These are phyloP conservation scores for Trogon melanurus DNA, from an alignment of 2,113 vertebrate species.

Conservation along the genomic window DNA sequence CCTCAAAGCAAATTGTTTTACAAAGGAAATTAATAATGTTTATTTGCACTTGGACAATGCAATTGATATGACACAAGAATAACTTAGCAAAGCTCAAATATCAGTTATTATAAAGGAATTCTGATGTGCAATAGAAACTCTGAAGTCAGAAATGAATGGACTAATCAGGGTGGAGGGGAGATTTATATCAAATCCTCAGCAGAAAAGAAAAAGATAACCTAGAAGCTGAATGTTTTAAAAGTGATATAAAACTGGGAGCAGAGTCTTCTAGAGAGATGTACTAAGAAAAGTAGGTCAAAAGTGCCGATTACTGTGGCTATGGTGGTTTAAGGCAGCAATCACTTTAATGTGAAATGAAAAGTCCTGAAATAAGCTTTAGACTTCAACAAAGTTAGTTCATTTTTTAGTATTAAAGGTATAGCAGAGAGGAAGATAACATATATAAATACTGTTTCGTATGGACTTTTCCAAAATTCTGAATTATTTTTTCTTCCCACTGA, in stretches of 20 bases:
- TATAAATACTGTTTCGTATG: neutral
- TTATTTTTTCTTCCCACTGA: neutral
- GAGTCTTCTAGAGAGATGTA: neutral
- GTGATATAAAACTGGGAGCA: neutral
- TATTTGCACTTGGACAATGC: neutral
- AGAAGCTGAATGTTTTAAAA: neutral
- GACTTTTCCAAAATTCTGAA: neutral
- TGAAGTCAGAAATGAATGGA: neutral
- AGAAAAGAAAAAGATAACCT: neutral
- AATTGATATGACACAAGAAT: neutral
- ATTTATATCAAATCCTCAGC: neutral
- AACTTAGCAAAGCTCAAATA: neutral
- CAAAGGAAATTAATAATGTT: neutral
- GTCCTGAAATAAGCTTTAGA: neutral
- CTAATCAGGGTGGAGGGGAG: neutral
- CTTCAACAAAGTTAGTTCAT: neutral
- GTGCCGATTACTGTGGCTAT: neutral
- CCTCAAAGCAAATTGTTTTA: neutral
- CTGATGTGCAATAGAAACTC: neutral
- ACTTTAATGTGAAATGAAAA: neutral
- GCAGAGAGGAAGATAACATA: neutral
- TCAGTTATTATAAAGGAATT: neutral
- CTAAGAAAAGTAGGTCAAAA: neutral
- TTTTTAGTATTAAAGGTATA: neutral
- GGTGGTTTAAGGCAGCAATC: neutral